These are phyloP conservation scores for Hirtodrosophila alboralis DNA, from an alignment of 2,888 invertebrate genomes.

Conservation along the genomic window DNA sequence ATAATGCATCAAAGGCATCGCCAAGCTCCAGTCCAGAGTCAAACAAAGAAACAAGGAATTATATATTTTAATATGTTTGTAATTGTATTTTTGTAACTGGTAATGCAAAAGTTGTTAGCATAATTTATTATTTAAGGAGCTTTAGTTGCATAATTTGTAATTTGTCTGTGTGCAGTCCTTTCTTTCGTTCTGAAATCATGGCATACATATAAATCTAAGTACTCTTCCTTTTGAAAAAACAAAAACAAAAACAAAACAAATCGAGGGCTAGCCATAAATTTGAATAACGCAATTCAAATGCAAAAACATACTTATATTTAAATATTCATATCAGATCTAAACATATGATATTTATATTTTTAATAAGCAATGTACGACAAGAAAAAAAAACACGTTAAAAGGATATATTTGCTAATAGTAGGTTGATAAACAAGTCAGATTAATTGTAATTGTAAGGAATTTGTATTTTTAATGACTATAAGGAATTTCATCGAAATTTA, in stretches of 20 bases:
- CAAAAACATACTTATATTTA: conserved; percentile 22
- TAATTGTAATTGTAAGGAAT: conserved; percentile 17
- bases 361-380: conserved; percentile 48
- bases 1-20: conserved; percentile 64
- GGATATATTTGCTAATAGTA: conserved; percentile 38
- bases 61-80: conserved; percentile 22
- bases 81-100: conserved; percentile 2
- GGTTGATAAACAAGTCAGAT: conserved; percentile 15
- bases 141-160: conserved; percentile 23
- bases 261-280: conserved; percentile 33
- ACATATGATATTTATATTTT: conserved; percentile 56
- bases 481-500: conserved; percentile 33
- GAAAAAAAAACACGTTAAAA: conserved; percentile 15
- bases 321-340: conserved; percentile 47
- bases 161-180: conserved; percentile 21
- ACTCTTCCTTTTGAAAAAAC: conserved; percentile 60
- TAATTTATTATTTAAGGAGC: conserved; percentile 37
- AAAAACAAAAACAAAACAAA: no score
- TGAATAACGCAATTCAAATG: conserved; percentile 29
- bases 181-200: conserved; percentile 14
- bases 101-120: conserved; percentile 15
- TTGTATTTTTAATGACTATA: conserved; percentile 16
- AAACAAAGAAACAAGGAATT: conserved; percentile 53
- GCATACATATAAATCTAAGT: conserved; percentile 29
- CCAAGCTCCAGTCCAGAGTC: conserved; percentile 68